Evolutionary conservation across 2,113 vertebrate genomes (phyloP).

Genomic region (Gopherus evgoodei): DNA sequence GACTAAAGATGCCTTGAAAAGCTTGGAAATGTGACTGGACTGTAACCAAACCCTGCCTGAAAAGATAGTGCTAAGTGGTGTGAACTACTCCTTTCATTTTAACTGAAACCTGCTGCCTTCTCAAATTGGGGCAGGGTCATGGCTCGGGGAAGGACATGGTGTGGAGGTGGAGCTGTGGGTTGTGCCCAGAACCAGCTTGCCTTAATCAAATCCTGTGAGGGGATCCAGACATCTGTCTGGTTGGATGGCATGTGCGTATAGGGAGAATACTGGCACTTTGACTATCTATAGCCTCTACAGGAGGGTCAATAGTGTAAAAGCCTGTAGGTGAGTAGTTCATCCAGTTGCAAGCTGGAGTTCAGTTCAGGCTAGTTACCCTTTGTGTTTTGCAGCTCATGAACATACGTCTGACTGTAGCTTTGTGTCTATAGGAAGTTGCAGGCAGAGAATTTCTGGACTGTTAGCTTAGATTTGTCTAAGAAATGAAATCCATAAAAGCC

Average conservation of each 20-base stretch:
- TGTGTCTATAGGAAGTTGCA: background rate
- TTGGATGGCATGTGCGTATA: background rate
- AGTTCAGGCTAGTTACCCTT: background rate
- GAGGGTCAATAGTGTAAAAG: background rate
- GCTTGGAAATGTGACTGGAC: background rate
- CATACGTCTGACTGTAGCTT: background rate
- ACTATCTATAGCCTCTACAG: fast-evolving
- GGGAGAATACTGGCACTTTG: background rate
- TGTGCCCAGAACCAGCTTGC: background rate
- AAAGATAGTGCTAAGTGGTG: background rate
- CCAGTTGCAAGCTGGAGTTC: background rate
- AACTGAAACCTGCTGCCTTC: background rate
- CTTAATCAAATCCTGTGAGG: background rate
- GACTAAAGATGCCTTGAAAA: background rate
- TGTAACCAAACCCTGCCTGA: background rate
- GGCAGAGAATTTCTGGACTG: background rate
- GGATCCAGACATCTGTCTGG: background rate
- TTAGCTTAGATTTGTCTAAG: background rate
- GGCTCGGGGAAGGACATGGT: background rate
- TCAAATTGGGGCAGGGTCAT: background rate
- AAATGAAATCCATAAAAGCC: background rate
- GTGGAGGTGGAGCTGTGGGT: fast-evolving
- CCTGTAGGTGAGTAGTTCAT: background rate
- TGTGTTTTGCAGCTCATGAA: background rate
- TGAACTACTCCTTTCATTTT: background rate